Base-by-base conservation (phyloP, 2,888 invertebrate species). In the Cremastinae sp. region DNA sequence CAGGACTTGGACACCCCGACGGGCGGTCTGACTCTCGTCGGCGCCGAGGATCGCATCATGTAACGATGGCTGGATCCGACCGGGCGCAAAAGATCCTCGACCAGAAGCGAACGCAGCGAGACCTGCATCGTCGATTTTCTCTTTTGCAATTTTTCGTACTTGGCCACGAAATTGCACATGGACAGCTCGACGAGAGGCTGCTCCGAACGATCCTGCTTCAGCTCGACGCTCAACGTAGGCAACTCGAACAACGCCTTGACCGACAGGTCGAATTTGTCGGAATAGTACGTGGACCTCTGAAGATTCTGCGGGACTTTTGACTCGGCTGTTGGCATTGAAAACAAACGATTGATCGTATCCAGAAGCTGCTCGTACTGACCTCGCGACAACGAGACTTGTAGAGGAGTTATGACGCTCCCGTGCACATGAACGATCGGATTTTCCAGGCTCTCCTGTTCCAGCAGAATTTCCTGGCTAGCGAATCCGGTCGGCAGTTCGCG, bases 301-400 rank as follows among this genome's bases (percentile, higher is more conserved):
- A 88, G 89, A 85, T 85, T 86, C 75, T 88, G 84, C 64, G 78
- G 69, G 41, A 76, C 79, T 69, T 81, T 86, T 73, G 84, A 79
- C 43, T 87, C 83, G 2, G 86, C 79, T 0, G 86, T 84, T 0
- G 90, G 85, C 34, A 89, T 88, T 7, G 87, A 86, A 56, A 90
- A 83, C 22, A 90, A 68, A 45, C 86, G 84, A 51, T 91, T 90
- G 20, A 92, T 82, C 0, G 96, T 95, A 83, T 96, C 96, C 76
- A 97, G 90, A 51, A 98, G 91, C 90, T 98, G 98, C 87, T 97
- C 96, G 89, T 97, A 98, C 88, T 98, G 97, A 65, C 93, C 93
- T 59, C 97, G 94, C 0, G 96, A 94, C 56, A 98, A 91, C 0
- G 96, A 96, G 38, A 98, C 93, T 90, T 96, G 96, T 64, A 98